These are phyloP conservation scores for Gobius niger DNA, from an alignment of 2,113 vertebrate genomes.

Conservation along the genomic window DNA sequence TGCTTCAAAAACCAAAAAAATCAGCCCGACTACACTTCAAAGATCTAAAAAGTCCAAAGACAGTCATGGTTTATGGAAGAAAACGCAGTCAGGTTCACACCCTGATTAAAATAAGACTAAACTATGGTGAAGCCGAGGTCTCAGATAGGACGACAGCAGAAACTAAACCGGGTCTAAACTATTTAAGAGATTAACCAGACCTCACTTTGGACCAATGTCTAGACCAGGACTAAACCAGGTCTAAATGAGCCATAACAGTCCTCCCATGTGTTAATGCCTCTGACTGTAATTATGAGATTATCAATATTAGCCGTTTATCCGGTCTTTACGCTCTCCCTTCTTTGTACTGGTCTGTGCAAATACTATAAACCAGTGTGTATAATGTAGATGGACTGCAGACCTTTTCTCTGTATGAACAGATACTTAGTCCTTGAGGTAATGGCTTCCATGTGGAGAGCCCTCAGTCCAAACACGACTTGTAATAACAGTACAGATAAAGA, in stretches of 20 bases:
- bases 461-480: constrained; percentile 59
- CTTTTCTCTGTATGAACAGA: constrained; percentile 53
- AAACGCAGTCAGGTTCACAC: background rate
- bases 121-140: background rate
- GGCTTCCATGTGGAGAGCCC: constrained; percentile 67
- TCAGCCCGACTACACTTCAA: no score
- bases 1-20: no score
- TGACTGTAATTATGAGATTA: background rate
- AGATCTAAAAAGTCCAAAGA: no score
- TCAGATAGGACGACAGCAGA: no score
- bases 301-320: background rate
- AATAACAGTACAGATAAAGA: constrained; percentile 63
- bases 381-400: constrained; percentile 50
- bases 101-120: background rate
- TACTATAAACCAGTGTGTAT: constrained; percentile 47
- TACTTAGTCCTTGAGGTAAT: constrained; percentile 64
- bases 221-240: background rate
- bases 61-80: no score
- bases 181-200: no score
- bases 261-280: background rate
- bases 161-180: background rate
- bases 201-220: no score
- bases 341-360: constrained; percentile 41
- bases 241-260: background rate
- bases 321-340: background rate